Evolutionary conservation across 2,888 invertebrate genomes (phyloP), one percentile per base, ranked within the genome.

Genomic region (Rhogogaster chlorosoma): DNA sequence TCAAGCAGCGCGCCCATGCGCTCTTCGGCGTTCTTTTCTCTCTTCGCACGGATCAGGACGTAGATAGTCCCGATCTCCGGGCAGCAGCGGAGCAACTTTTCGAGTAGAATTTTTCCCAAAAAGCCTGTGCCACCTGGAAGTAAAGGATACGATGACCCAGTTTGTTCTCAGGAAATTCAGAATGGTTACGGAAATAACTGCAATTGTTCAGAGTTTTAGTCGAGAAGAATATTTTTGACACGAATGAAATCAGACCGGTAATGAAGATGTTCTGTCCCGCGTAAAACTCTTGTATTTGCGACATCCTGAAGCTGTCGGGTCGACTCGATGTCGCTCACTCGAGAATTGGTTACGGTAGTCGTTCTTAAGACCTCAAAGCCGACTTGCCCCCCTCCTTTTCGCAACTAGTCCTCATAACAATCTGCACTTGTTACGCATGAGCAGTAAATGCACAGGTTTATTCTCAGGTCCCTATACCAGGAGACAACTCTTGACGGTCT

Each of bases 51-150:
- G 9, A 88, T 73, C 0, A 88, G 83, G n/a, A 88, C 9, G 75
- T 87, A 88, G 38, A 88, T 86, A 26, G 78, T 87, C 22, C 73
- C 78, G 57, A 88, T 84, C 75, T 85, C 86, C n/a, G 86, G 83
- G 82, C 88, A 88, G 64, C 85, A 86, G 61, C 87, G 85, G 10
- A 88, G 84, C 32, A 88, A 67, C 83, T 88, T 88, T 85, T 88
- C 88, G 15, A 87, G 64, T 26, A 88, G 49, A 10, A 87, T 64
- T 86, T 87, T 88, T 57, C 88, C 88, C 85, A 88, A 85, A 78
- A 88, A 88, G 32, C 88, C 88, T 2, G 88, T 88, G 7, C 86
- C 88, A 53, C 88, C 88, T 88, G 70, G 10, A 42, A 61, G 61
- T 2, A 26, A 1, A 61, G 26, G n/a, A 36, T 12, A 15, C 18